A percentile compares a stretch with the other conserved stretches of the same genome.
Evolutionary conservation across 2,113 vertebrate species (phyloP).

Genomic region (Gnathonemus echidnorhynchus): DNA sequence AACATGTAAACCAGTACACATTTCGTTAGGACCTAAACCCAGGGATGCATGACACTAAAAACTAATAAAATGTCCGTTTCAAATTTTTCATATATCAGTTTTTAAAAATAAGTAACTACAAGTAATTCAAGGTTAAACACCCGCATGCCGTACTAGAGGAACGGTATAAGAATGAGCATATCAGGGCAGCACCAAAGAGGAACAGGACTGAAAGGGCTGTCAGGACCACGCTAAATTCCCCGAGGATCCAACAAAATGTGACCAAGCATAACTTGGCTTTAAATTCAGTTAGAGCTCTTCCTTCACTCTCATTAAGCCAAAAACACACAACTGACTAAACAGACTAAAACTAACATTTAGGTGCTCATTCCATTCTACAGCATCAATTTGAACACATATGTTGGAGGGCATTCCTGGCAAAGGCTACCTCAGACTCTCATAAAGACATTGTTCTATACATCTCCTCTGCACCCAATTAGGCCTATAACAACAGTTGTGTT

Average conservation of each 20-base stretch:
- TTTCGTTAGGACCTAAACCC: background rate
- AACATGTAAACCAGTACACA: background rate
- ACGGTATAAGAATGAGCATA: background rate
- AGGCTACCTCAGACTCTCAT: background rate
- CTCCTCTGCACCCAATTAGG: background rate
- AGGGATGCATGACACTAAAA: background rate
- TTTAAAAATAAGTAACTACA: background rate
- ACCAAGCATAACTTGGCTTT: background rate
- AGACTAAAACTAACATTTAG: background rate
- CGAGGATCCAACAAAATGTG: background rate
- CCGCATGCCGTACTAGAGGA: background rate
- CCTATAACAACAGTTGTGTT: background rate
- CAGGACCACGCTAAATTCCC: background rate
- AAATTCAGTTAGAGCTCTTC: background rate
- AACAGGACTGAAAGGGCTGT: background rate
- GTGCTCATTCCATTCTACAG: background rate
- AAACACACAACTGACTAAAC: background rate
- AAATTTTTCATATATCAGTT: background rate
- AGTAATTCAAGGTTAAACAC: background rate
- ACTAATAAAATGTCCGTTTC: background rate
- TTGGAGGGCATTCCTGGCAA: background rate
- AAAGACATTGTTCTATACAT: background rate
- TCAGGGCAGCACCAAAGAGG: background rate
- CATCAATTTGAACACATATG: background rate
- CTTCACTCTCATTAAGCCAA: background rate